A percentile compares a stretch with the other conserved stretches of the same genome.
Conservation (phyloP, 2,888 invertebrate species). For the Andrena fulva region DNA sequence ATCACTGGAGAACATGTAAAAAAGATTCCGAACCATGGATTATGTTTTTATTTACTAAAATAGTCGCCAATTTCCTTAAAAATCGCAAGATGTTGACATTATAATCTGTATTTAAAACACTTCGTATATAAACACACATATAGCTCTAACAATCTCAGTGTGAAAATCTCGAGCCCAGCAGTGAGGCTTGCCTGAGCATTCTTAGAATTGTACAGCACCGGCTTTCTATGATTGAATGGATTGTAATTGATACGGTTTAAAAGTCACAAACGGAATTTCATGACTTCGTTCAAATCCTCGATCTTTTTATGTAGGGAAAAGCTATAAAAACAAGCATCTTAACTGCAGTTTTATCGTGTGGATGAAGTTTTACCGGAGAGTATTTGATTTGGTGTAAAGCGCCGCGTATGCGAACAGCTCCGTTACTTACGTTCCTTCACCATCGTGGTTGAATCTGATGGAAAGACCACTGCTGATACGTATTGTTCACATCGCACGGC, state of each 20-base stretch:
- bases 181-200: slow-evolving; percentile 1
- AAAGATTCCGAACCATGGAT: slow-evolving; percentile 13
- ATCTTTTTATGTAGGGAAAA: not conserved
- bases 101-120: slow-evolving; percentile 2
- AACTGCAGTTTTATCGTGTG: slow-evolving; percentile 12
- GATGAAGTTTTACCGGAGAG: slow-evolving; percentile 15
- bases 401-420: slow-evolving; percentile 10
- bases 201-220: slow-evolving; percentile 31
- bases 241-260: not conserved
- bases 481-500: slow-evolving; percentile 94
- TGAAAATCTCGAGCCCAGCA: not conserved
- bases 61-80: not conserved
- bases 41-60: not conserved
- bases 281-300: not conserved
- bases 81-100: not conserved
- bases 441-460: slow-evolving; percentile 90
- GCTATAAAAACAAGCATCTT: slow-evolving; percentile 6
- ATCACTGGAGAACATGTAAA: slow-evolving; percentile 16
- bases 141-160: slow-evolving; percentile 25
- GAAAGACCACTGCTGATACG: slow-evolving; percentile 95
- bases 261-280: not conserved
- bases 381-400: slow-evolving; percentile 24
- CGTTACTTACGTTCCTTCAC: slow-evolving; percentile 79
- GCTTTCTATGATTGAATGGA: slow-evolving; percentile 2
- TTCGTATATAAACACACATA: slow-evolving; percentile 6